Evolutionary conservation across 2,797 vertebrate species (phyloP), one percentile per base, ranked within the genome.

Genomic region (Benthosema pterotum): DNA sequence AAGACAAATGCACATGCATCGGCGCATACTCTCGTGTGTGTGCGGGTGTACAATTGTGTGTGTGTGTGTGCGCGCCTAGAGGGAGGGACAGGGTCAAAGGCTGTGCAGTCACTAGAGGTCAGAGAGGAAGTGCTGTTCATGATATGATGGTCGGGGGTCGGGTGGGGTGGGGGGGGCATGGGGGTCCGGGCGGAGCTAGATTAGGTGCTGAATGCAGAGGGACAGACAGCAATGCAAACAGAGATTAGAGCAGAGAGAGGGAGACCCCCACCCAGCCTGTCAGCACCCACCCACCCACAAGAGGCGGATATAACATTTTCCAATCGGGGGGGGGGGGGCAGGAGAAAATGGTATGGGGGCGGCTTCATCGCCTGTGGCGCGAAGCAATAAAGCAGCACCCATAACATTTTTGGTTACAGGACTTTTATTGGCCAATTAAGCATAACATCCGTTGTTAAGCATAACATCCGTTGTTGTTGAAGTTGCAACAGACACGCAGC

Each of bases 151-250:
- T 61, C 59, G 65, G 61, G 68, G 59, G 69, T 25, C 15, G 2
- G 2, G 2, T 2, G 19, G 19, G 2, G 4, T 2, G 4, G 19
- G 4, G 22, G 4, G 22, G n/a, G n/a, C n/a, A n/a, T n/a, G 65
- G 61, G 68, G 59, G 69, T 25, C 15, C 50, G 63, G 12, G 32
- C 54, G 9, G 17, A 74, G 68, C 51, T 38, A 47, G 67, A 83
- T 76, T 77, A 76, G 65, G 63, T 63, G 52, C 17, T 65, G 75
- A 84, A 83, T 73, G 75, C 55, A 47, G 1, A 0, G 18, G 60
- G 66, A 75, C 75, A 82, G 83, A 78, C 75, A 51, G 75, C 72
- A 84, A 57, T 25, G 14, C 79, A 84, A 87, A 87, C 80, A 85
- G 63, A 85, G 85, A 87, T 87, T 80, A 82, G 63, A 79, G 67